These are phyloP conservation scores for Hermodice carunculata DNA, from an alignment of 2,888 invertebrate genomes.

Conservation along the genomic window DNA sequence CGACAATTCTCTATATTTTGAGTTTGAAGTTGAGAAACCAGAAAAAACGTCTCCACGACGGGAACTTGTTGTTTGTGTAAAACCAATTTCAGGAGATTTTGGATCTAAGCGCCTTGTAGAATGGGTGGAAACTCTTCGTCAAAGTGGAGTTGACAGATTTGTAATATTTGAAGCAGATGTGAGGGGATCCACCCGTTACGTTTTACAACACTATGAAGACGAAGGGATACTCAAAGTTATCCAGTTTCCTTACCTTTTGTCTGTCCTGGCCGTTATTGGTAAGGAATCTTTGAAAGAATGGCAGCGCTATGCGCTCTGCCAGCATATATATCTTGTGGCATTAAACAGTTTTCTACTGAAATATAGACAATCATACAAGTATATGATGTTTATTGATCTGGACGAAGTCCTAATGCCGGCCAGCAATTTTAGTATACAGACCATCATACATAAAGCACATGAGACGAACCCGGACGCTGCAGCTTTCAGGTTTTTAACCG, in stretches of 20 bases:
- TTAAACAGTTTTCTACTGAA: constrained; percentile 30
- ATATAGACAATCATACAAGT: constrained; percentile 9
- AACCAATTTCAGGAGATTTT: constrained; percentile 19
- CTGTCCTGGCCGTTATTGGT: constrained; percentile 13
- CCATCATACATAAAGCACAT: background rate
- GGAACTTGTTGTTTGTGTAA: constrained; percentile 24
- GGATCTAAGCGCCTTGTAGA: constrained; percentile 18
- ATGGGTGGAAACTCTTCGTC: constrained; percentile 28
- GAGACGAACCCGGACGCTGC: background rate
- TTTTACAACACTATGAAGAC: constrained; percentile 23
- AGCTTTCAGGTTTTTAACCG: constrained; percentile 20
- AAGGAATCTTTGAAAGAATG: background rate
- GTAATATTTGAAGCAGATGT: constrained; percentile 29
- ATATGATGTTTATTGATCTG: constrained; percentile 19
- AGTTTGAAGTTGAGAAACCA: too few species aligned
- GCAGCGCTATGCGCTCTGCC: constrained; percentile 30
- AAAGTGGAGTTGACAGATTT: constrained; percentile 13
- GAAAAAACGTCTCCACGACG: too few species aligned
- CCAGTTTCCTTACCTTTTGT: constrained; percentile 23
- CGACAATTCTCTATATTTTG: too few species aligned
- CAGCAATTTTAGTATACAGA: background rate
- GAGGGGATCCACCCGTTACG: constrained; percentile 13
- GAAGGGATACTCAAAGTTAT: constrained; percentile 23
- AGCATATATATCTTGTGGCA: constrained; percentile 33
- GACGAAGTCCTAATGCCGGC: constrained; percentile 25